Evolutionary conservation across 2,888 invertebrate species (phyloP), one percentile per base, ranked within the genome.

Genomic region (Rotaria magnacalcarata): DNA sequence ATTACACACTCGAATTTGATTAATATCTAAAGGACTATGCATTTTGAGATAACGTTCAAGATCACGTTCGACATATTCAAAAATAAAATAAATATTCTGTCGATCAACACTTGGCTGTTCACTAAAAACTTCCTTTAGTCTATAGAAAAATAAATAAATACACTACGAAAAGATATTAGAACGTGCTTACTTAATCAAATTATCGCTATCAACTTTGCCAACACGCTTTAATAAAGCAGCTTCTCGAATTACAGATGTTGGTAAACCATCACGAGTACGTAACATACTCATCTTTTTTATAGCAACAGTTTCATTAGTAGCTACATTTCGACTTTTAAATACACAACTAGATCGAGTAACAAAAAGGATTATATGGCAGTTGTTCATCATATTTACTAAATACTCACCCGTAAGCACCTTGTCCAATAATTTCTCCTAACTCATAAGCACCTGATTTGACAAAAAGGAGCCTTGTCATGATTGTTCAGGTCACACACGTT

Each of bases 11-110:
- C 75, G 75, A 80, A 80, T 80, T 24, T 47, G 41, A 80, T 80
- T 43, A 21, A 80, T 80, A 47, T 80, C 24, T 47, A 80, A 47
- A 24, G 47, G 75, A 47, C 16, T 16, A 80, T 80, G 4, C 8
- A 47, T 8, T 80, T 80, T 80, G 6, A 80, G 75, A 80, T 80
- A 80, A 21, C 75, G 75, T 24, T 80, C 75, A 80, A 80, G 75
- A 80, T 80, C 75, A 27, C n/a, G 47, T 80, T 80, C 75, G 27
- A 80, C 8, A 80, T 80, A 47, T 80, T 80, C 75, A 80, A 80
- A 80, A 80, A 80, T 41, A 80, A 80, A 80, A 24, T 47, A 41
- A 21, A 80, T 47, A 47, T 47, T 80, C 19, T 80, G 75, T 41
- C 14, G 21, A 47, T 80, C 75, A n/a, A 24, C 19, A 47, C n/a